A percentile compares a stretch with the other conserved stretches of the same genome.
phyloP scores from a whole-genome alignment of 1,140 invertebrate genomes.

The Philopotamus ludificatus region DNA sequence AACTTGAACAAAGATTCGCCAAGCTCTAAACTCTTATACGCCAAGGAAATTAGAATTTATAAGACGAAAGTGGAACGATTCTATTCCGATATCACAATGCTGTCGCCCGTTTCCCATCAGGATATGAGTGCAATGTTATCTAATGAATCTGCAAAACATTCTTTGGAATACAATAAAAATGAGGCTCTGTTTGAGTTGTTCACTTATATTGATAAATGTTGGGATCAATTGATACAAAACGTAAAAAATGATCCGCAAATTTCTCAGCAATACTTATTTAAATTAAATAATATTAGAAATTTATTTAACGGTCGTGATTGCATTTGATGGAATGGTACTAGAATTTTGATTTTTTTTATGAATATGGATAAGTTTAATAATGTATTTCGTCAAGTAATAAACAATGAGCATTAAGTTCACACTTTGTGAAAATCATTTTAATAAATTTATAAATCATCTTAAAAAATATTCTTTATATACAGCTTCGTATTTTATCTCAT shows the following conservation, averaged over 20 bases:
- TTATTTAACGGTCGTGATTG: no score
- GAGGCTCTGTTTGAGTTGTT: slow-evolving; percentile 94
- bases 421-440: no score
- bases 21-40: slow-evolving; percentile 97
- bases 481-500: no score
- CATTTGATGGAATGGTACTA: no score
- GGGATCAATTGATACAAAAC: slow-evolving; percentile 92
- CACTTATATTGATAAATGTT: slow-evolving; percentile 92
- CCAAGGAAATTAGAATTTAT: slow-evolving; percentile 99
- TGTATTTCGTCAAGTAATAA: no score
- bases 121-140: slow-evolving; percentile 99
- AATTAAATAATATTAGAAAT: no score
- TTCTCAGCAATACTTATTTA: no score
- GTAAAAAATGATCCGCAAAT: slow-evolving; percentile 97
- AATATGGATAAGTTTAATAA: no score
- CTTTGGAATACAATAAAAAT: slow-evolving; percentile 95
- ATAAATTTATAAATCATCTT: no score
- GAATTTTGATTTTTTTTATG: no score
- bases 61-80: slow-evolving; percentile 98
- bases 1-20: slow-evolving; percentile 99
- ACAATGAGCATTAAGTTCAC: no score
- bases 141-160: slow-evolving; percentile 94
- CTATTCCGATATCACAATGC: slow-evolving; percentile 87
- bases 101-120: slow-evolving; percentile 98
- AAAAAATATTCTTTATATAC: no score